Conservation (phyloP, 2,113 vertebrate species). For the Dromas ardeola region DNA sequence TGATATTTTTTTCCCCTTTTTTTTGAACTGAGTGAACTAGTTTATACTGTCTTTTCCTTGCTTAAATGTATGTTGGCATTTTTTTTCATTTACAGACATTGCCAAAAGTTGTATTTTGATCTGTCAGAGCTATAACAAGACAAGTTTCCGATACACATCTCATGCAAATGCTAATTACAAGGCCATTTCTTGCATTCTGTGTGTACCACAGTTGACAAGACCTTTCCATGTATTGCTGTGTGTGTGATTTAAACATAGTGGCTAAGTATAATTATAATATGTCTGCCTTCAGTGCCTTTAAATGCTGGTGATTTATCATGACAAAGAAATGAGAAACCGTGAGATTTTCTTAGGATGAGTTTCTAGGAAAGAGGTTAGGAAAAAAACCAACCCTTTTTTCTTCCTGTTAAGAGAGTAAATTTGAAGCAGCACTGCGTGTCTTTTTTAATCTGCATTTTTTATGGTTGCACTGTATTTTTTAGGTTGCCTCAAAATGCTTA, state of each 20-base stretch:
- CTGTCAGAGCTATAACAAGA: not conserved
- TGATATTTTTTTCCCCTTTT: too few species aligned
- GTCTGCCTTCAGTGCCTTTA: not conserved
- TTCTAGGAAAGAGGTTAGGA: not conserved
- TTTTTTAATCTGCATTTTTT: not conserved
- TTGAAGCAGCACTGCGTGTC: not conserved
- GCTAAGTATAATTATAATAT: not conserved
- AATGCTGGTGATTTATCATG: not conserved
- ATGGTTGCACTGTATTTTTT: not conserved
- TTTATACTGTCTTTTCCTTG: not conserved
- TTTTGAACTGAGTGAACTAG: not conserved
- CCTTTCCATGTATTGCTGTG: not conserved
- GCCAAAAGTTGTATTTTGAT: slow-evolving; percentile 30
- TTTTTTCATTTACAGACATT: not conserved
- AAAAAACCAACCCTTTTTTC: rapidly evolving
- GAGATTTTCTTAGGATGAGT: not conserved
- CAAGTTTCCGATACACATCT: slow-evolving; percentile 7
- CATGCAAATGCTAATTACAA: not conserved
- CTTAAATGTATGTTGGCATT: not conserved
- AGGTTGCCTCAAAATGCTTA: not conserved
- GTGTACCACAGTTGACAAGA: not conserved
- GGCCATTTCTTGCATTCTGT: not conserved
- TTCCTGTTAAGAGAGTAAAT: not conserved
- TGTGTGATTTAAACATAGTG: not conserved
- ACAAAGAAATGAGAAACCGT: not conserved